Evolutionary conservation across 2,888 invertebrate genomes (phyloP), one percentile per base, ranked within the genome.

Genomic region (Caenorhabditis sp.): DNA sequence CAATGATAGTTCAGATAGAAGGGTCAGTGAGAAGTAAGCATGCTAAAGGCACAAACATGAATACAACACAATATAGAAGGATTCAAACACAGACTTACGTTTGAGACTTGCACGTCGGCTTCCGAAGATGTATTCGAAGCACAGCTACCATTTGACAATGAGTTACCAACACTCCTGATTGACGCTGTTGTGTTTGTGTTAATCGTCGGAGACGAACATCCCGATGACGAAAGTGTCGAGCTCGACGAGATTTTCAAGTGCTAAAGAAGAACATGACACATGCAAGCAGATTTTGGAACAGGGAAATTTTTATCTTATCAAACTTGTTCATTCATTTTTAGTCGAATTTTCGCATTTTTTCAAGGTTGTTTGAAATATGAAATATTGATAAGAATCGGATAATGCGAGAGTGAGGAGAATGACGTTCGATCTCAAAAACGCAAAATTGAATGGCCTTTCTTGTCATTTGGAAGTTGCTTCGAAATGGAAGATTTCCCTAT

Each of bases 71-170:
- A 43, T 43, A 43, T 3, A 43, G 2, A 43, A 14, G 14, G 14
- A 23, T 23, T 54, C 49, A 63, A 23, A n/a, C 58, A 57, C 17
- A 19, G n/a, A 71, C 74, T 79, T 62, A 79, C 79, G 71, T 79
- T 79, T n/a, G 79, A 79, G 23, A 74, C 43, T 55, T 67, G 71
- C 26, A 73, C 66, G 54, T 80, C 80, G 54, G 67, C 76, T 54
- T 81, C 81, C 8, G 74, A 76, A 10, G 77, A 75, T n/a, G 76
- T 77, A 27, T 70, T 78, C 36, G 78, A 78, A 27, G 76, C 79
- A 6, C 76, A 75, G 58, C 76, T 75, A 10, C 82, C 82, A 57
- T 79, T 78, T 23, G 80, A 81, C 10, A 82, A 69, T 17, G 81
- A 82, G 31, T 78, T 74, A 27, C 78, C 79, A 51, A 80, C 72